Evolutionary conservation across 2,797 vertebrate species (phyloP).

Genomic region (Neosalanx taihuensis): DNA sequence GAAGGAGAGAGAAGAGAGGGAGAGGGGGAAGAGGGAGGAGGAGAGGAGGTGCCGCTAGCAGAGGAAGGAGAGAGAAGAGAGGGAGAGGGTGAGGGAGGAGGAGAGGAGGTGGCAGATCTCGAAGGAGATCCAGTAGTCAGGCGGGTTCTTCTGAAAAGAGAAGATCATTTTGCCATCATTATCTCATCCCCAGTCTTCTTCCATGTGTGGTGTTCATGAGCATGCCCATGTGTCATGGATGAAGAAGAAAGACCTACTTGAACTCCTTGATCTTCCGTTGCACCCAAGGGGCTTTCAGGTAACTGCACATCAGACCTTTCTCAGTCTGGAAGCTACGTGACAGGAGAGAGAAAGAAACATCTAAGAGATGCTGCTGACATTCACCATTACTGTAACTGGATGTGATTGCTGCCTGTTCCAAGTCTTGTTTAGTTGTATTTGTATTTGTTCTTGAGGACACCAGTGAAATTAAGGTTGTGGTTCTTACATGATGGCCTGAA

Average conservation of each 20-base stretch:
- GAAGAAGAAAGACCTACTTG: constrained; percentile 11
- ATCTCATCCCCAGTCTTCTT: background rate
- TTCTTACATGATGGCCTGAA: constrained; percentile 66
- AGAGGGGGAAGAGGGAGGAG: background rate
- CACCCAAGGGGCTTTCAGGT: background rate
- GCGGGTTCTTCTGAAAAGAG: background rate
- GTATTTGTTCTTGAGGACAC: too few relatives aligned
- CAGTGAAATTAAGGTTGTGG: background rate
- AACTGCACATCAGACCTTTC: constrained; percentile 24
- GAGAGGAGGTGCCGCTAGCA: background rate
- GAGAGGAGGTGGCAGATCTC: too few relatives aligned
- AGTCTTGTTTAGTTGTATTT: too few relatives aligned
- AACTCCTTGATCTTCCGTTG: rapidly evolving
- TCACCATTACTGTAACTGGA: background rate
- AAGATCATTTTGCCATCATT: background rate
- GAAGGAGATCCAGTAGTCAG: background rate
- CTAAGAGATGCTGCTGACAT: background rate
- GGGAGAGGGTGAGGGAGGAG: too few relatives aligned
- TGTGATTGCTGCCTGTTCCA: background rate
- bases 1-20: background rate
- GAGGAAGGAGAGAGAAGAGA: too few relatives aligned
- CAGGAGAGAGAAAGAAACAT: constrained; percentile 1
- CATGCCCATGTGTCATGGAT: background rate
- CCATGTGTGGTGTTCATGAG: background rate
- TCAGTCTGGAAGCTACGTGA: constrained; percentile 53